Conservation (phyloP, 2,797 vertebrate genomes). For the Poecilia velifera region DNA sequence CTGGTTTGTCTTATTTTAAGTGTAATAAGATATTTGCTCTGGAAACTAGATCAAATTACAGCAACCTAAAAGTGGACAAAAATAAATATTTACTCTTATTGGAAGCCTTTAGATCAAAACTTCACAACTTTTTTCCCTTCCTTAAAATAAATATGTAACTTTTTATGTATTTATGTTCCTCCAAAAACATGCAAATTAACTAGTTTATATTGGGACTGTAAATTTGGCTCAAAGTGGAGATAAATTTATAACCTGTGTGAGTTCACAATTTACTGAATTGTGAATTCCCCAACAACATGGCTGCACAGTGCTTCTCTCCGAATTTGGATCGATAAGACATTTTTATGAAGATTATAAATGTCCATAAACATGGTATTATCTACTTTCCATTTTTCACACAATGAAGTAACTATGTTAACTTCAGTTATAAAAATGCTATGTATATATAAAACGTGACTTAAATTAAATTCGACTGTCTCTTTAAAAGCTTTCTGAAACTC, state of each 20-base stretch:
- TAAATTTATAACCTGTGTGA: neutral
- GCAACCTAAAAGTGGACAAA: neutral
- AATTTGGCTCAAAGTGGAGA: neutral
- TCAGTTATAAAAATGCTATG: too few relatives aligned
- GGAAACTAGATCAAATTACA: too few relatives aligned
- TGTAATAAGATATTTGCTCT: too few relatives aligned
- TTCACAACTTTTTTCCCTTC: neutral
- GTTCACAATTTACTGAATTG: neutral
- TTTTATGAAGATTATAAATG: neutral
- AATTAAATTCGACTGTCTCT: too few relatives aligned
- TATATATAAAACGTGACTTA: too few relatives aligned
- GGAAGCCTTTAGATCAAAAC: neutral
- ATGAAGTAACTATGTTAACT: too few relatives aligned
- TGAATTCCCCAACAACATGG: neutral
- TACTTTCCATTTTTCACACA: too few relatives aligned
- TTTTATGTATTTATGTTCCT: neutral
- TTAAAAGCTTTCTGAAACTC: too few relatives aligned
- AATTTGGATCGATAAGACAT: neutral
- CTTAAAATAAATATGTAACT: neutral
- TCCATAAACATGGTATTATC: too few relatives aligned
- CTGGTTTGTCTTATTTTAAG: too few relatives aligned
- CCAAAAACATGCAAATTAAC: neutral
- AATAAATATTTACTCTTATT: neutral
- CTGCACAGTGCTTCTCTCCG: neutral
- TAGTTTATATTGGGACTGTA: neutral